Base-by-base conservation (phyloP, 2,888 invertebrate species). In the Aphodius sticticus region DNA sequence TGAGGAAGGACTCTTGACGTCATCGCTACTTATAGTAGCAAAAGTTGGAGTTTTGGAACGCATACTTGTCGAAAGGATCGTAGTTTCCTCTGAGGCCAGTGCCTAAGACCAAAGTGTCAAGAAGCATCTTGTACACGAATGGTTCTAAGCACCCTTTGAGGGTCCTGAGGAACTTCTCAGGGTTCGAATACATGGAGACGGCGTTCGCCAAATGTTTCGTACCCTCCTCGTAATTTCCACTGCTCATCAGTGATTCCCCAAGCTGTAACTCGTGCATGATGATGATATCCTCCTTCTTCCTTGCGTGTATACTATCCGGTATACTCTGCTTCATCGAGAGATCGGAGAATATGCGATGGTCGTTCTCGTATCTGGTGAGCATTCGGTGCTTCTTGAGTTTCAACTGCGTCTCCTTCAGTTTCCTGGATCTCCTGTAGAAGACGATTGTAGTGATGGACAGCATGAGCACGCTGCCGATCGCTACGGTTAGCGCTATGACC, bases 171-270 rank as follows among this genome's bases (percentile, higher is more conserved):
- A 85, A 80, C 78, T 83, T 83, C 69, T 77, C 83, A 7, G 85
- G 85, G 81, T 85, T 84, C 0, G 83, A 83, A 76, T 84, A 85
- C 6, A 83, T 79, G 7, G 83, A 79, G 74, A 85, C 84, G 6
- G 85, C 85, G 77, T 83, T 84, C 0, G 84, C 85, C 78, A 85
- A 85, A 79, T 85, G 85, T 7, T 82, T 38, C 26, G 84, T 82
- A 2, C 84, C 85, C 69, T 83, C 83, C 2, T 84, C 83, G 70
- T 82, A 76, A 74, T 83, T 81, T 71, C 83, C 78, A 15, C 79
- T 38, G 14, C 74, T 53, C 85, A 85, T 85, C 76, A 84, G 78
- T 16, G 81, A 77, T 79, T 85, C 85, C 7, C 84, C 85, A 6
- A 84, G 72, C 77, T 84, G 82, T 15, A 85, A 83, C 79, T 85